These are phyloP conservation scores for Myotis brandtii DNA, from an alignment of 2,113 vertebrate species.

Conservation along the genomic window DNA sequence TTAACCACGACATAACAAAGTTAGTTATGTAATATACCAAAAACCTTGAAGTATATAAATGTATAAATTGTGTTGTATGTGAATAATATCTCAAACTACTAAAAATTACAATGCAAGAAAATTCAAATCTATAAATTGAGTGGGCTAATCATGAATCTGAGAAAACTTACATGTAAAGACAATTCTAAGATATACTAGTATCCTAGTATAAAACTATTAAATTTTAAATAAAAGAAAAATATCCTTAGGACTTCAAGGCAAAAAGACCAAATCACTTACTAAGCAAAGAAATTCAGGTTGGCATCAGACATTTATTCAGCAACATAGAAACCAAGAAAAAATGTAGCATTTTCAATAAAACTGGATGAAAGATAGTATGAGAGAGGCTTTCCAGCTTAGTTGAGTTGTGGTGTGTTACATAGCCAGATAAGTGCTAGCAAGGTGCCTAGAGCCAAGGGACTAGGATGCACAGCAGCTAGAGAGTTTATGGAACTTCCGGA, in stretches of 20 bases:
- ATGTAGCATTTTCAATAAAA: conserved; percentile 39
- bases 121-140: neutral
- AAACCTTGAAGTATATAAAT: neutral
- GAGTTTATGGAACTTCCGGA: neutral
- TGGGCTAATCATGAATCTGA: neutral
- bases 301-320: neutral
- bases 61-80: neutral
- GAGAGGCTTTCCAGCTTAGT: neutral
- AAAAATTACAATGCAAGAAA: neutral
- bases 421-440: neutral
- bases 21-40: neutral
- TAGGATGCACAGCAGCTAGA: neutral
- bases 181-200: neutral
- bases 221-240: conserved; percentile 45
- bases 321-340: conserved; percentile 13
- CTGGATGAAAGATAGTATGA: neutral
- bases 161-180: neutral
- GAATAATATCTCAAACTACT: neutral
- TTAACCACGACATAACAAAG: neutral
- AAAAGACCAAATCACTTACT: neutral
- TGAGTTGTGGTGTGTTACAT: neutral
- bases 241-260: neutral
- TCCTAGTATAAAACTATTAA: neutral
- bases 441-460: neutral
- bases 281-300: conserved; percentile 19